A percentile compares a stretch with the other conserved stretches of the same genome.
Evolutionary conservation across 2,888 invertebrate genomes (phyloP).

Genomic region (Apodemia mormo): DNA sequence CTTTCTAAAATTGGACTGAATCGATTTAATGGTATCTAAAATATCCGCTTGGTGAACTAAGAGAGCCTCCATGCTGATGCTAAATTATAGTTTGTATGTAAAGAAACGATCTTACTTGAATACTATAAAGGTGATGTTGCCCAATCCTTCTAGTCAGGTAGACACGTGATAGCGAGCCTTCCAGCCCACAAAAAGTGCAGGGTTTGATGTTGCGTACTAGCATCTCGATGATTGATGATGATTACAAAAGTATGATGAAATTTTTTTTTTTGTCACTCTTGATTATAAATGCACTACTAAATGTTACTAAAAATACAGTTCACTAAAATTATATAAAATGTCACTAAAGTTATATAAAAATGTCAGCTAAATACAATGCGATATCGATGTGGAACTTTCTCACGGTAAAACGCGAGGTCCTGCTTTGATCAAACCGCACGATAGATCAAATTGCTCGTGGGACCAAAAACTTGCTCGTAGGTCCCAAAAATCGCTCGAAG

Average conservation of each 20-base stretch:
- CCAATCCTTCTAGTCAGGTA: no score
- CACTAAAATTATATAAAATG: neutral
- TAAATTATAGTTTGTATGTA: neutral
- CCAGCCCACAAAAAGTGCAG: neutral
- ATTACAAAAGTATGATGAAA: no score
- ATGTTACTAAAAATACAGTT: neutral
- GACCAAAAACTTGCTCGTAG: neutral
- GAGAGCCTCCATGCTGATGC: conserved; percentile 18
- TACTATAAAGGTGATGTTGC: no score
- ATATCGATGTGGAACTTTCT: neutral
- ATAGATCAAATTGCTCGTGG: neutral
- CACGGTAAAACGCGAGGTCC: conserved; percentile 5
- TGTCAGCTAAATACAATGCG: no score
- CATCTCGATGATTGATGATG: neutral
- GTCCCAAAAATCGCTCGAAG: neutral
- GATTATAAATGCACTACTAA: neutral
- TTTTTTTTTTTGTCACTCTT: neutral
- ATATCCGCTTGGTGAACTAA: conserved; percentile 22
- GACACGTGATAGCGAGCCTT: neutral
- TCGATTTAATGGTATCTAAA: conserved; percentile 16
- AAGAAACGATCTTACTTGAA: conserved; percentile 21
- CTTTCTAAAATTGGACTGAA: conserved; percentile 27
- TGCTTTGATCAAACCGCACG: neutral
- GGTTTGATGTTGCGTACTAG: neutral
- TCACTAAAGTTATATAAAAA: neutral